A percentile compares a stretch with the other conserved stretches of the same genome.
These are phyloP conservation scores for Pseudorasbora parva DNA, from an alignment of 2,113 vertebrate species.

Conservation along the genomic window DNA sequence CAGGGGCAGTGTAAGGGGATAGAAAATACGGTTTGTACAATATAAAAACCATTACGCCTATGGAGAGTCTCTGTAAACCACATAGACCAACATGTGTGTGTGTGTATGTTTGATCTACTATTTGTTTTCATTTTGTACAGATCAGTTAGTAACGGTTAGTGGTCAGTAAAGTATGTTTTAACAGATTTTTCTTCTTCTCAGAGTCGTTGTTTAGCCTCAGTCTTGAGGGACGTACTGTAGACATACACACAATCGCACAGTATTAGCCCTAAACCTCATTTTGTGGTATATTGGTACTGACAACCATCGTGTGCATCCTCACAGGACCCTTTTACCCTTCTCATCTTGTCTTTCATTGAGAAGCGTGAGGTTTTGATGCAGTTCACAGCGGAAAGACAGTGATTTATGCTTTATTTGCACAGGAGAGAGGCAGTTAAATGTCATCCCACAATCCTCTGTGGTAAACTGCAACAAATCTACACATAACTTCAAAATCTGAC, in stretches of 20 bases:
- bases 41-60: too few relatives aligned
- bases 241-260: background rate
- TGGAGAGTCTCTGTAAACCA: too few relatives aligned
- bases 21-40: too few relatives aligned
- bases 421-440: background rate
- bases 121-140: conserved; percentile 1
- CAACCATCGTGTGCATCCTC: conserved; percentile 2
- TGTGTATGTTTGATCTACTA: background rate
- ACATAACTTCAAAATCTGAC: background rate
- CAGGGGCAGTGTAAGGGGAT: too few relatives aligned
- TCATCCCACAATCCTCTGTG: background rate
- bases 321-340: background rate
- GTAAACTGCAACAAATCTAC: background rate
- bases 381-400: background rate
- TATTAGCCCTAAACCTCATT: background rate
- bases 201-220: background rate
- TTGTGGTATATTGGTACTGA: background rate
- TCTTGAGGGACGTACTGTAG: background rate
- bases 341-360: background rate
- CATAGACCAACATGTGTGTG: too few relatives aligned
- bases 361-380: background rate
- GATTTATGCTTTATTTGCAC: conserved; percentile 9
- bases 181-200: background rate
- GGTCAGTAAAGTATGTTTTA: background rate
- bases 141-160: background rate